Evolutionary conservation across 1,140 invertebrate genomes (phyloP).

Genomic region (Listronotus oregonensis): DNA sequence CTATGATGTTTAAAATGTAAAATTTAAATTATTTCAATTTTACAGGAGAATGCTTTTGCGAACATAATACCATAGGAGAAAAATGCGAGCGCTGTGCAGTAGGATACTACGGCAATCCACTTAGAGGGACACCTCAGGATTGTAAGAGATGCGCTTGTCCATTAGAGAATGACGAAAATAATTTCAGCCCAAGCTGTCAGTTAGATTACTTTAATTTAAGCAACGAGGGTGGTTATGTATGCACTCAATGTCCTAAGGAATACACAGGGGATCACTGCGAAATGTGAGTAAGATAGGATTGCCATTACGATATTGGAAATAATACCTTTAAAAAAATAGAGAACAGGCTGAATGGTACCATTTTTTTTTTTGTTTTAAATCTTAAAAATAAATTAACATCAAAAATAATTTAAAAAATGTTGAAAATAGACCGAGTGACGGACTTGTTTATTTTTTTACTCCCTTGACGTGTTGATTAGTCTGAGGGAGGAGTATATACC

Average conservation of each 20-base stretch:
- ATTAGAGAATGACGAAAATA: conserved; percentile 72
- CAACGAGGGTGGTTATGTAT: conserved; percentile 70
- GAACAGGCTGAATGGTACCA: too few relatives aligned
- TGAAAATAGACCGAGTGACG: too few relatives aligned
- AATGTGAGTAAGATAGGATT: conserved; percentile 62
- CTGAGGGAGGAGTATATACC: too few relatives aligned
- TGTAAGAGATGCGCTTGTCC: conserved; percentile 91
- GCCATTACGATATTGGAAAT: too few relatives aligned
- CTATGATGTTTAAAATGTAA: too few relatives aligned
- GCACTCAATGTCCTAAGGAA: conserved; percentile 86
- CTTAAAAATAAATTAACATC: too few relatives aligned
- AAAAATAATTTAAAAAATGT: too few relatives aligned
- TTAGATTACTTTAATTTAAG: conserved; percentile 62
- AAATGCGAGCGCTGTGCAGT: conserved; percentile 84
- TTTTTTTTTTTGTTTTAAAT: too few relatives aligned
- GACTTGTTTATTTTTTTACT: too few relatives aligned
- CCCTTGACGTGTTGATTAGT: too few relatives aligned
- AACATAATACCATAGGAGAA: conserved; percentile 67
- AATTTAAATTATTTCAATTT: background rate
- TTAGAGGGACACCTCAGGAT: conserved; percentile 71
- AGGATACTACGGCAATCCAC: conserved; percentile 92
- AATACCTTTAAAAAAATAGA: too few relatives aligned
- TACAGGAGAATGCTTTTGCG: conserved; percentile 72
- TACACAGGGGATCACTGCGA: conserved; percentile 93
- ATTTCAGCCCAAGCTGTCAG: conserved; percentile 87